These are phyloP conservation scores for Aporophyla lueneburgensis DNA, from an alignment of 2,888 invertebrate species.

Conservation along the genomic window DNA sequence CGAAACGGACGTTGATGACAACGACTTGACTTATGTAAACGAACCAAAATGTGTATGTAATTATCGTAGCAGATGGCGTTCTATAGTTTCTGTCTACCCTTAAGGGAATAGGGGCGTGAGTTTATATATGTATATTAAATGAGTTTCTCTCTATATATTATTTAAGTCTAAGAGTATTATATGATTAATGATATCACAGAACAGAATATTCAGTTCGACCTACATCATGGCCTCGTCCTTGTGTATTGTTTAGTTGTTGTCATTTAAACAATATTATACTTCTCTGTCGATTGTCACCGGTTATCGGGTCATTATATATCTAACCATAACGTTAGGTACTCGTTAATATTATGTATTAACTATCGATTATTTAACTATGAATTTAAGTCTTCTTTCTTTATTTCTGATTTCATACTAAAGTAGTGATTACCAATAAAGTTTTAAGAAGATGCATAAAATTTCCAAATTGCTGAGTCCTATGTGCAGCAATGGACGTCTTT, in stretches of 20 bases:
- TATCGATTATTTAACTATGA: neutral
- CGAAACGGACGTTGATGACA: too few relatives aligned
- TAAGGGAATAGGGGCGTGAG: neutral
- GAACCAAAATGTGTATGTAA: neutral
- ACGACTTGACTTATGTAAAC: too few relatives aligned
- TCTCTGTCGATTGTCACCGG: constrained; percentile 10
- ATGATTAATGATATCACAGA: constrained; percentile 19
- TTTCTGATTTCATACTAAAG: too few relatives aligned
- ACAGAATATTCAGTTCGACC: constrained; percentile 20
- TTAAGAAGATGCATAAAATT: neutral
- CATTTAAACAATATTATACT: constrained; percentile 1
- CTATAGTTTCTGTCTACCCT: neutral
- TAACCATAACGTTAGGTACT: neutral
- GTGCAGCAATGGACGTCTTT: too few relatives aligned
- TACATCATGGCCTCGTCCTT: constrained; percentile 19
- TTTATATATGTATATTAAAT: neutral
- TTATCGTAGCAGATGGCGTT: neutral
- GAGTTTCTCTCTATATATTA: neutral
- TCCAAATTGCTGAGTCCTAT: too few relatives aligned
- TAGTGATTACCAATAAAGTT: neutral
- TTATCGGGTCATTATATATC: constrained; percentile 17
- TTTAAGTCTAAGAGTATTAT: neutral
- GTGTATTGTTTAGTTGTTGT: constrained; percentile 25
- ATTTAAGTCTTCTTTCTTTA: neutral
- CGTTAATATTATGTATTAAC: neutral